Evolutionary conservation across 2,113 vertebrate genomes (phyloP), one percentile per base, ranked within the genome.

Genomic region (Callaeas wilsoni): DNA sequence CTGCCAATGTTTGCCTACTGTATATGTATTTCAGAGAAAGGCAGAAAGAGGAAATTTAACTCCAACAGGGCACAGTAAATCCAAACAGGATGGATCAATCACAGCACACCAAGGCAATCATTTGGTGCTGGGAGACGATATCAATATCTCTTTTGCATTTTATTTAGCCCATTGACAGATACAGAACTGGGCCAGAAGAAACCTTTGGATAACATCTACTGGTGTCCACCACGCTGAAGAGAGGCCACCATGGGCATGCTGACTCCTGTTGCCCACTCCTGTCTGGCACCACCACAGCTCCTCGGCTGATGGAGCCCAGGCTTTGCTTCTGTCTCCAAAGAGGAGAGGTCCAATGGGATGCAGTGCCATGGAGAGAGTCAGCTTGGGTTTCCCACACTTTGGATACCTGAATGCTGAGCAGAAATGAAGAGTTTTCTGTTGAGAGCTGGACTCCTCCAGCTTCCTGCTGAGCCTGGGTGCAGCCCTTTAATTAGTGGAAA

Each of bases 181-280:
- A 20, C 0, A 4, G 56, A 89, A 68, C 21, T 79, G 69, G 47
- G 37, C 9, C 42, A 81, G 59, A 85, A 44, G 23, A 86, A 78
- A 35, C 7, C 10, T 56, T 84, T 33, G 44, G 26, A 8, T 78
- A 87, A 42, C 56, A 78, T 35, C 33, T 80, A n/a, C 55, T 60
- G 39, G 15, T 30, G 30, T 46, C 41, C 46, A 35, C 27, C 14
- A 26, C 0, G 0, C 32, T 3, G 6, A 79, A 16, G 47, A 22
- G 12, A 52, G 44, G 21, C 52, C n/a, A 41, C 21, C 16, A 4
- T 7, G 29, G n/a, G 9, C 0, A 0, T 3, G 3, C 46, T 42
- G 47, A 22, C 18, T 81, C 17, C 65, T 33, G 26, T 25, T 93
- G 52, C 70, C 29, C 49, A 30, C 9, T n/a, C 26, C 21, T 29